Evolutionary conservation across 2,113 vertebrate species (phyloP).

Genomic region (Oncorhynchus mykiss): DNA sequence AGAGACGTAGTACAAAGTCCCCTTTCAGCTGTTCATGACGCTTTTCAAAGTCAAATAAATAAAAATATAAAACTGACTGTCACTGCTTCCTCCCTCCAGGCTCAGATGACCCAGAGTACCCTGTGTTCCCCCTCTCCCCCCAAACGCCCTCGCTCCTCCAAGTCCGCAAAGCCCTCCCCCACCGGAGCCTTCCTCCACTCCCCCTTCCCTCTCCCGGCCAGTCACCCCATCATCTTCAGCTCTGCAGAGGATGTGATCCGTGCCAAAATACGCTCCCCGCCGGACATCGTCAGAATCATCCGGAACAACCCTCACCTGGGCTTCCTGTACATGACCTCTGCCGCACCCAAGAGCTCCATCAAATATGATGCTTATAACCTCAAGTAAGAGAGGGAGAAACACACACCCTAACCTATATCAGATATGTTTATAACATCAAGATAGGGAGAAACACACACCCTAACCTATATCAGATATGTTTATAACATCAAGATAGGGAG

Average conservation of each 20-base stretch:
- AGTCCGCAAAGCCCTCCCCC: conserved; percentile 34
- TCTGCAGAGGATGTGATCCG: conserved; percentile 73
- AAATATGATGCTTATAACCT: conserved; percentile 73
- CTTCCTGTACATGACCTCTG: conserved; percentile 77
- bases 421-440: conserved; percentile 71
- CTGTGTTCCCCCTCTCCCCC: conserved; percentile 45
- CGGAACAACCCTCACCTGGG: conserved; percentile 74
- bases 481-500: too few species aligned
- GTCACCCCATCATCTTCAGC: conserved; percentile 40
- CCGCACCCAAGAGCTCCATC: conserved; percentile 67
- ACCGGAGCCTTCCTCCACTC: conserved; percentile 21
- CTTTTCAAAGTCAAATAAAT: not conserved
- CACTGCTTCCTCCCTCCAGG: conserved; percentile 14
- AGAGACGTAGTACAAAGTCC: too few species aligned
- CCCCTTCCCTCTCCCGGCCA: conserved; percentile 17
- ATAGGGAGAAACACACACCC: not conserved
- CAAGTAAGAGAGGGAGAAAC: conserved; percentile 57
- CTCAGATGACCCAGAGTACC: conserved; percentile 25
- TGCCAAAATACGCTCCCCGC: conserved; percentile 65
- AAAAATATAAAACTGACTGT: not conserved
- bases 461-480: too few species aligned
- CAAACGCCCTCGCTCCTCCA: conserved; percentile 48
- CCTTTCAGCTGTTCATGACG: not conserved
- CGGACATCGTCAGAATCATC: conserved; percentile 71
- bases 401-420: too few species aligned